Percentiles rank a stretch among this genome's conserved stretches.
Evolutionary conservation across 2,113 vertebrate species (phyloP).

Genomic region (Halcyon senegalensis): DNA sequence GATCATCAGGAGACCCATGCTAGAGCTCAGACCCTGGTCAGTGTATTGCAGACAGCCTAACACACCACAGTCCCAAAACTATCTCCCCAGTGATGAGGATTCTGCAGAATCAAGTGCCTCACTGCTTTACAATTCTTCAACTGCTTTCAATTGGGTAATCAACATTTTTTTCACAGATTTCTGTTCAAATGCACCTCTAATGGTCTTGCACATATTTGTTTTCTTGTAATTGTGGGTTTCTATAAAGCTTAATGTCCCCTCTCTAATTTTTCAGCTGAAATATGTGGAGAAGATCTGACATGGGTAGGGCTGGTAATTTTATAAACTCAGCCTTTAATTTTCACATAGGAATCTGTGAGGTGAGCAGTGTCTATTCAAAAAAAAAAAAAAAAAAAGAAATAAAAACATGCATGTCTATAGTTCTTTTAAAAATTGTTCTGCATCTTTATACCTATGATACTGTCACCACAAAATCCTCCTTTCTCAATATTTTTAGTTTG

Average conservation of each 20-base stretch:
- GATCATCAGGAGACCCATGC: background rate
- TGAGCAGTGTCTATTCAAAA: background rate
- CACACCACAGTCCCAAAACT: background rate
- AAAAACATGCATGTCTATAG: background rate
- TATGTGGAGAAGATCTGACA: conserved; percentile 31
- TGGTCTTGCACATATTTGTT: background rate
- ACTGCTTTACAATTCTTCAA: background rate
- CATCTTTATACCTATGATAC: background rate
- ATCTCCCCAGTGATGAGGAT: background rate
- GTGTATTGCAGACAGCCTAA: background rate
- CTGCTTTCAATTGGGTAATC: background rate
- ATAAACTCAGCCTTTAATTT: conserved; percentile 52
- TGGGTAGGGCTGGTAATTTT: conserved; percentile 45
- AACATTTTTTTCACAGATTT: background rate
- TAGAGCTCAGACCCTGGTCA: background rate
- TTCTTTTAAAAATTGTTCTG: background rate
- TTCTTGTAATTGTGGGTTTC: conserved; percentile 44
- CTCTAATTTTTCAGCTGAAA: conserved; percentile 51
- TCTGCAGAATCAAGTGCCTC: background rate
- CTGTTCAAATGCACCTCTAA: conserved; percentile 39
- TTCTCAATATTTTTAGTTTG: background rate
- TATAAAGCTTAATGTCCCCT: conserved; percentile 20
- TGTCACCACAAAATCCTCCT: background rate
- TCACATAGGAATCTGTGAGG: conserved; percentile 23
- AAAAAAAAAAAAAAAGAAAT: background rate